A percentile compares a stretch with the other conserved stretches of the same genome.
phyloP scores from a whole-genome alignment of 2,797 vertebrate genomes.

The Pyrocephalus nanus region DNA sequence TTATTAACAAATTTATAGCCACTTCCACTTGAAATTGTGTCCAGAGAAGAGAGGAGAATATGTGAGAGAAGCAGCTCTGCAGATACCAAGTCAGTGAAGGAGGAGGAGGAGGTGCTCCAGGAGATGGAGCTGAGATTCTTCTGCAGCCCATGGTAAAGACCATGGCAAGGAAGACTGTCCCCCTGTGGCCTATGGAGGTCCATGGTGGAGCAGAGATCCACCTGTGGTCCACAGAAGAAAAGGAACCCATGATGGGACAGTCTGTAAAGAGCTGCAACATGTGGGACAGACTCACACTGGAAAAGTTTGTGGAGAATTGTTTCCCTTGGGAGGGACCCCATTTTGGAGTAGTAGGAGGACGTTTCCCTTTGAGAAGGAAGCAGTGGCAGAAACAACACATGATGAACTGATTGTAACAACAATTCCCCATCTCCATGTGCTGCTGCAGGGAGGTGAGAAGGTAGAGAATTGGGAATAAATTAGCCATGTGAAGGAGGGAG shows the following conservation, averaged over 20 bases:
- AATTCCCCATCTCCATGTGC: too few relatives aligned
- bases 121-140: not conserved
- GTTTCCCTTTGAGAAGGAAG: not conserved
- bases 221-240: not conserved
- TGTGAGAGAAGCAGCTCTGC: not conserved
- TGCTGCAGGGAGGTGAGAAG: fast-evolving
- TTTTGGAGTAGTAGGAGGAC: fast-evolving
- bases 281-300: not conserved
- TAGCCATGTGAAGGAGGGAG: not conserved
- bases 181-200: not conserved
- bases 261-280: not conserved
- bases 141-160: not conserved
- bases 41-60: not conserved
- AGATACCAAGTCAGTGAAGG: not conserved
- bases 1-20: too few relatives aligned
- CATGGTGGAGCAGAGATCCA: not conserved
- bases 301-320: not conserved
- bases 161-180: not conserved
- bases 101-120: not conserved
- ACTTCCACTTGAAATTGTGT: not conserved
- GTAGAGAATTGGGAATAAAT: not conserved
- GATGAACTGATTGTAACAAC: not conserved
- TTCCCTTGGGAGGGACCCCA: not conserved
- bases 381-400: not conserved
- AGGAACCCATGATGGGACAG: not conserved